Conservation (phyloP, 2,797 vertebrate species). For the Melopsittacus undulatus region DNA sequence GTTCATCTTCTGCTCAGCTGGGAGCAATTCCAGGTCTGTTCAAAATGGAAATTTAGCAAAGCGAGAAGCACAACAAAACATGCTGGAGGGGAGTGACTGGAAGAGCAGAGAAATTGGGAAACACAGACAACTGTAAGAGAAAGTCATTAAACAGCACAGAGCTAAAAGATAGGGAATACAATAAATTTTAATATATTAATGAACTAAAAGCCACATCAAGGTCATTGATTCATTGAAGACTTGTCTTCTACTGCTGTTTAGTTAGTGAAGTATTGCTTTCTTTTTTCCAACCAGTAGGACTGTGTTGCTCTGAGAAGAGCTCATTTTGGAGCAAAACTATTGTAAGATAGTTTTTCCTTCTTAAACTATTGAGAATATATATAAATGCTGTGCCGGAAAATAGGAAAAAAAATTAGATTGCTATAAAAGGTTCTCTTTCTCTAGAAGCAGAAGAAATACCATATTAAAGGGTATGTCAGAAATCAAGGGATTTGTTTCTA, state of each 20-base stretch:
- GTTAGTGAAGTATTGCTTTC: not conserved
- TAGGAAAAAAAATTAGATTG: not conserved
- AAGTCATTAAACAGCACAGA: not conserved
- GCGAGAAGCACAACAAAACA: not conserved
- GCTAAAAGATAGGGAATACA: not conserved
- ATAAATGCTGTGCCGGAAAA: not conserved
- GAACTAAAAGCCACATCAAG: not conserved
- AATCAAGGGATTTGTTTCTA: not conserved
- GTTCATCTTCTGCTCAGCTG: not conserved
- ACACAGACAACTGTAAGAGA: not conserved
- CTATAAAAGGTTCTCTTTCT: not conserved
- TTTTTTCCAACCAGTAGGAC: not conserved
- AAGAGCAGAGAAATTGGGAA: not conserved
- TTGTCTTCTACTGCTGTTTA: not conserved
- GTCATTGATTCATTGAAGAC: not conserved
- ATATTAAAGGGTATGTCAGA: not conserved
- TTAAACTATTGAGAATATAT: not conserved
- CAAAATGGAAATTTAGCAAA: not conserved
- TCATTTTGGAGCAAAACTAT: not conserved
- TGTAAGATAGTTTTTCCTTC: not conserved
- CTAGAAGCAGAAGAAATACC: not conserved
- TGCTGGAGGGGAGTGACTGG: not conserved
- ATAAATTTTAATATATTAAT: not conserved
- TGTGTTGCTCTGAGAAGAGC: not conserved
- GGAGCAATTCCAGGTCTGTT: not conserved